phyloP scores from a whole-genome alignment of 1,140 invertebrate species.

The Metopolophium dirhodum region DNA sequence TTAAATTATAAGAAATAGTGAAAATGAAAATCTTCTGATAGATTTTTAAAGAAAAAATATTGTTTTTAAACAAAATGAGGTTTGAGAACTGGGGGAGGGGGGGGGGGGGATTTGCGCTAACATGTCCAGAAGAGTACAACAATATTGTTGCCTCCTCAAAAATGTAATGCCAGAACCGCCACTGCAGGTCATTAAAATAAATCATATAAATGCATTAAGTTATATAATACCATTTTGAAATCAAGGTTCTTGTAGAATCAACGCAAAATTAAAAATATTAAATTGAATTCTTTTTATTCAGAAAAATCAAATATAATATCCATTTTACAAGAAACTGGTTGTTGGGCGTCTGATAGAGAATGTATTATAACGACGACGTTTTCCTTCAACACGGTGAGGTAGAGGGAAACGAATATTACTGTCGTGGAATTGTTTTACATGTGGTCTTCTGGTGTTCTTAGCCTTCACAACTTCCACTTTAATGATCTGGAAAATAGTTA shows the following conservation, averaged over 20 bases:
- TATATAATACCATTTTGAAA: neutral
- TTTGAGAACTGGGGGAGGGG: no score
- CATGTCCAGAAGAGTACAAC: no score
- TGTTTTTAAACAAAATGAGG: no score
- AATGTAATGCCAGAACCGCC: no score
- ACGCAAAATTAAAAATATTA: neutral
- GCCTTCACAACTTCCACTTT: conserved; percentile 92
- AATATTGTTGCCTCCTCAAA: no score
- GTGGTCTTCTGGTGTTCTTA: conserved; percentile 85
- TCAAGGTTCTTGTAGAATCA: neutral
- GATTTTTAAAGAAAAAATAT: no score
- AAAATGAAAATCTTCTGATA: no score
- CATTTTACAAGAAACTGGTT: conserved; percentile 86
- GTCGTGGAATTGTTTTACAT: conserved; percentile 99
- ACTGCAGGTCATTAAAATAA: no score
- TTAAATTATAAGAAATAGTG: no score
- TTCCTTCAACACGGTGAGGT: conserved; percentile 88
- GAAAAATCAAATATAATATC: conserved; percentile 48
- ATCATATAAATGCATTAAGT: neutral
- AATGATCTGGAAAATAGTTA: conserved; percentile 82
- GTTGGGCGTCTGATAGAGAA: conserved; percentile 90
- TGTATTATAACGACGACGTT: conserved; percentile 72
- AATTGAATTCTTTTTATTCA: conserved; percentile 51
- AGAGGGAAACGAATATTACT: conserved; percentile 95
- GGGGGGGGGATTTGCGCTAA: no score